These are phyloP conservation scores for Zoanthus sociatus DNA, from an alignment of 92 coral and sea anemone species.

Conservation along the genomic window DNA sequence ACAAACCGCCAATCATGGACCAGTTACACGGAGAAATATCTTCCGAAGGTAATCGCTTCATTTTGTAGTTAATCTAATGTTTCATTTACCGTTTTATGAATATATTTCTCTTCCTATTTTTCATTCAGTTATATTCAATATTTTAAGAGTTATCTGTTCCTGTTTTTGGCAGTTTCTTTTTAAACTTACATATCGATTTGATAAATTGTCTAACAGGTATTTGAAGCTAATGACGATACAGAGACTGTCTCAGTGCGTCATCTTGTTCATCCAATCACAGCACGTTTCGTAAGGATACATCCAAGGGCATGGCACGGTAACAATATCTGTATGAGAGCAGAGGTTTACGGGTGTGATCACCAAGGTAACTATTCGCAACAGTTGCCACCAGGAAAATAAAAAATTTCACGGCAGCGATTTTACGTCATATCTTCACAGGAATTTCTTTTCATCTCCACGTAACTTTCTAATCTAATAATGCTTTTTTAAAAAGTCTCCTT, in stretches of 20 bases:
- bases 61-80: background rate
- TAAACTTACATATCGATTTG: background rate
- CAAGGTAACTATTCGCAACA: constrained; percentile 54
- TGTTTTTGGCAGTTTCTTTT: too few species aligned
- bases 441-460: too few species aligned
- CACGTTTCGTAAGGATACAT: constrained; percentile 86
- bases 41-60: constrained; percentile 63
- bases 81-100: background rate
- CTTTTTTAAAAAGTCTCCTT: too few species aligned
- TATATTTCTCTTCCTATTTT: background rate
- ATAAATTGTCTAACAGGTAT: constrained; percentile 44
- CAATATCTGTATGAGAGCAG: constrained; percentile 90
- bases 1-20: constrained; percentile 83
- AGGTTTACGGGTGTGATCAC: constrained; percentile 93
- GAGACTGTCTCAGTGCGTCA: constrained; percentile 81
- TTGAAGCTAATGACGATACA: constrained; percentile 88
- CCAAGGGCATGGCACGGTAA: constrained; percentile 93
- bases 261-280: constrained; percentile 90
- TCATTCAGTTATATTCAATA: background rate
- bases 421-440: too few species aligned
- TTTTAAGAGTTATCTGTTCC: too few species aligned
- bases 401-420: too few species aligned
- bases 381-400: background rate
- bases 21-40: constrained; percentile 83
- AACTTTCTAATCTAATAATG: too few species aligned